Base-by-base conservation (phyloP, 2,888 invertebrate genomes). In the Caenorhabditis panamensis region DNA sequence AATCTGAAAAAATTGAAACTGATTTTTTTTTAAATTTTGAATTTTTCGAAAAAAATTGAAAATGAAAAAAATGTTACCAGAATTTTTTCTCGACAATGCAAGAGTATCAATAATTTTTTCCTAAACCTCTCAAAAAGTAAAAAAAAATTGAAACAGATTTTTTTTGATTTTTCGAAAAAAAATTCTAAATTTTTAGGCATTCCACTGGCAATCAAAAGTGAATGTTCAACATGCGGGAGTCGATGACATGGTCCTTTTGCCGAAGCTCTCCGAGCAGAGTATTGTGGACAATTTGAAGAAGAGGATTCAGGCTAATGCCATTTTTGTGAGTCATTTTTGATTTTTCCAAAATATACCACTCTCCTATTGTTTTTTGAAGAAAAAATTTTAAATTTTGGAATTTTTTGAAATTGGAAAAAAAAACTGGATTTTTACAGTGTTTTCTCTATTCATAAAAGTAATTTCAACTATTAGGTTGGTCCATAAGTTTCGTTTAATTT, bases 201-300 rank as follows among this genome's bases (percentile, higher is more conserved):
- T 94, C 91, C 94, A 94, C 90, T 94, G 94, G 94, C 94, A 94
- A 91, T 94, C 94, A 89, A 88, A 90, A 61, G 87, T 90, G 11
- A 93, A 94, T 93, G 93, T 94, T 88, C 94, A 94, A 89, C 93
- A 94, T 79, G 93, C 93, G 41, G 94, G 94, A 2, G 94, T 94
- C 89, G 94, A 94, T 89, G 94, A 94, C 87, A 94, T 94, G 94
- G 94, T 94, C 47, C 92, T 94, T 16, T 91, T 94, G 77, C 92
- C 93, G 79, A 94, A 93, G 90, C 93, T 94, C 86, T 92, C 92
- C 9, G 85, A 85, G 37, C 81, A 86, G 54, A 92, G 93, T 83
- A 94, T 94, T 86, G 93, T 94, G 54, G 94, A 94, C 53, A 94
- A 94, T 88, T 92, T 94, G 73, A 93, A 93, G 87, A 94, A 94